Evolutionary conservation across 2,113 vertebrate species (phyloP).

Genomic region (Sminthopsis crassicaudata): DNA sequence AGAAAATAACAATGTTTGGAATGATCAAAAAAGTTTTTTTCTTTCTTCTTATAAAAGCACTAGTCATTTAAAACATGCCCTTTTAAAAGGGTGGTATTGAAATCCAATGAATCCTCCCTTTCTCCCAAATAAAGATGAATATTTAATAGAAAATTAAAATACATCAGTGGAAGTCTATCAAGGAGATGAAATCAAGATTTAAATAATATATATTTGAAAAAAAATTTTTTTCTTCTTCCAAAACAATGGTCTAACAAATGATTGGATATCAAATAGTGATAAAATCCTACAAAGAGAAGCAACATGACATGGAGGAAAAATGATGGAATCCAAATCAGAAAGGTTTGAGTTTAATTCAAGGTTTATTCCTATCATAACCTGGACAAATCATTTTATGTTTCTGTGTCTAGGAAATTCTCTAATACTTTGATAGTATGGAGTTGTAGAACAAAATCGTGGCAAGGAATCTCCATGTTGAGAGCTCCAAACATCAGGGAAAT

Average conservation of each 20-base stretch:
- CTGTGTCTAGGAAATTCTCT: neutral
- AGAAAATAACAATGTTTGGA: slow-evolving; percentile 73
- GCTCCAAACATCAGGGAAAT: neutral
- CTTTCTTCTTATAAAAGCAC: slow-evolving; percentile 26
- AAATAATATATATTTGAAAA: slow-evolving; percentile 13
- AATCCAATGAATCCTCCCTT: slow-evolving; percentile 63
- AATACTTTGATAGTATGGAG: neutral
- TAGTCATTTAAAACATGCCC: slow-evolving; percentile 59
- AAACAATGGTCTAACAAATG: neutral
- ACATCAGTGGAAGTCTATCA: neutral
- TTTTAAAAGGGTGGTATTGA: slow-evolving; percentile 33
- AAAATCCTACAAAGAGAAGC: neutral
- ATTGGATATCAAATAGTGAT: slow-evolving; percentile 38
- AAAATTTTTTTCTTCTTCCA: slow-evolving; percentile 10
- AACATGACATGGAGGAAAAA: neutral
- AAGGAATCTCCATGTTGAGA: neutral
- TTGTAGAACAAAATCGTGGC: neutral
- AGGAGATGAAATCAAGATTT: slow-evolving; percentile 47
- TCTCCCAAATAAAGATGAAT: slow-evolving; percentile 58
- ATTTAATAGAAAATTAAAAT: slow-evolving; percentile 34
- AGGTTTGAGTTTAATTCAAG: neutral
- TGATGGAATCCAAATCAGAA: neutral
- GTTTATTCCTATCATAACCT: neutral
- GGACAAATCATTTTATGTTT: neutral
- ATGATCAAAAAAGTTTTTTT: slow-evolving; percentile 69